Conservation (phyloP, 2,888 invertebrate genomes). For the Amiota mariae region DNA sequence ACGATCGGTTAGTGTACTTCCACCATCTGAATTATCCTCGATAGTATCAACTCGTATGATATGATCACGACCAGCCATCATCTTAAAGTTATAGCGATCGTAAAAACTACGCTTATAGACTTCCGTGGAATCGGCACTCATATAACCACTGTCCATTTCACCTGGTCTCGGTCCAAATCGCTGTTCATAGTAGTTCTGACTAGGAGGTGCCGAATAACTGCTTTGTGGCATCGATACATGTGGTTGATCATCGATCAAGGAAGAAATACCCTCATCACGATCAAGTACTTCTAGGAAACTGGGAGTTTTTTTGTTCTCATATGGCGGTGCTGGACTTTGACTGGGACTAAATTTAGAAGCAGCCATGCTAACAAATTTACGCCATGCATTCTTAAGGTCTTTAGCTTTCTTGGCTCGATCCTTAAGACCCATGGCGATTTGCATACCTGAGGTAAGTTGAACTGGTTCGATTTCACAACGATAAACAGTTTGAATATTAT, state of each 20-base stretch:
- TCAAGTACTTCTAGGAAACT: constrained; percentile 63
- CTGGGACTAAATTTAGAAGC: constrained; percentile 73
- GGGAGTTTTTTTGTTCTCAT: constrained; percentile 59
- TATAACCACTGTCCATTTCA: constrained; percentile 86
- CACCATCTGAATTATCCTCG: constrained; percentile 66
- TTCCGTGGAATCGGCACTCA: constrained; percentile 86
- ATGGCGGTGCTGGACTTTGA: constrained; percentile 69
- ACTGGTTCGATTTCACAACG: constrained; percentile 72
- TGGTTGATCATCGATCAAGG: constrained; percentile 68
- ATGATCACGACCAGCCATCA: constrained; percentile 65
- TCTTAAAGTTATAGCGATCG: constrained; percentile 72
- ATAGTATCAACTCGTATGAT: constrained; percentile 70
- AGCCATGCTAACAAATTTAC: constrained; percentile 73
- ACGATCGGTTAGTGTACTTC: constrained; percentile 47
- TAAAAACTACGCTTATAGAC: constrained; percentile 75
- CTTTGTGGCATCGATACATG: constrained; percentile 59
- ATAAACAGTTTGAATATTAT: constrained; percentile 71
- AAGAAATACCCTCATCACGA: constrained; percentile 71
- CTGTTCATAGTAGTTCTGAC: constrained; percentile 69
- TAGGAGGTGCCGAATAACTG: constrained; percentile 60
- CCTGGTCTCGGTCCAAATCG: constrained; percentile 72
- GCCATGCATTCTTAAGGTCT: constrained; percentile 74
- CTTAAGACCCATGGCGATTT: constrained; percentile 72
- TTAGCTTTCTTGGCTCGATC: constrained; percentile 74
- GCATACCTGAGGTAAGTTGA: constrained; percentile 72